phyloP scores from a whole-genome alignment of 1,140 invertebrate species.

The Oscheius sp. region DNA sequence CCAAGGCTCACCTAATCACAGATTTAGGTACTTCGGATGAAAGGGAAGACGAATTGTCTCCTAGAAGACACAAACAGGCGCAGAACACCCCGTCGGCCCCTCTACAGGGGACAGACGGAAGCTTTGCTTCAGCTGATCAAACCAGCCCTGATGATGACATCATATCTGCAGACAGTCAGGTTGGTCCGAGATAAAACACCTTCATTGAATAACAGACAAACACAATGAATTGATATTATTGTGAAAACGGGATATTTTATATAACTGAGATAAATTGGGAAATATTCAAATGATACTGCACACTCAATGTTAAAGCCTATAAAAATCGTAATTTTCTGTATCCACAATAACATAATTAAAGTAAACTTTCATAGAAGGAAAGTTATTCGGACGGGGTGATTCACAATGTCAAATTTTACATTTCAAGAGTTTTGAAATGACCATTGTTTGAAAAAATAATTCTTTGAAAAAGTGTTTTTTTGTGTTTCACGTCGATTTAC shows the following conservation, averaged over 20 bases:
- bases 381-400: no score
- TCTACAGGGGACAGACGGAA: constrained; percentile 41
- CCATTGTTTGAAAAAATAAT: no score
- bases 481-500: no score
- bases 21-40: constrained; percentile 26
- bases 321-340: no score
- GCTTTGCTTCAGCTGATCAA: constrained; percentile 13
- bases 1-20: not conserved
- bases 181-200: not conserved
- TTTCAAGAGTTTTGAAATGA: no score
- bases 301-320: no score
- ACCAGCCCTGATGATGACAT: constrained; percentile 33
- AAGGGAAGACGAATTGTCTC: constrained; percentile 18
- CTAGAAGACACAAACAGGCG: constrained; percentile 27
- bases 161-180: constrained; percentile 26
- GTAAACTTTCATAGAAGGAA: no score
- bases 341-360: no score
- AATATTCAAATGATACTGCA: no score
- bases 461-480: no score
- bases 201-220: not conserved
- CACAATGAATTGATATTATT: no score
- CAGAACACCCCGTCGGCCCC: constrained; percentile 45
- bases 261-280: constrained; percentile 3
- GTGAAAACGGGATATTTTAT: not conserved
- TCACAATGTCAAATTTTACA: no score